phyloP scores from a whole-genome alignment of 2,113 vertebrate species.

The Podiceps cristatus region DNA sequence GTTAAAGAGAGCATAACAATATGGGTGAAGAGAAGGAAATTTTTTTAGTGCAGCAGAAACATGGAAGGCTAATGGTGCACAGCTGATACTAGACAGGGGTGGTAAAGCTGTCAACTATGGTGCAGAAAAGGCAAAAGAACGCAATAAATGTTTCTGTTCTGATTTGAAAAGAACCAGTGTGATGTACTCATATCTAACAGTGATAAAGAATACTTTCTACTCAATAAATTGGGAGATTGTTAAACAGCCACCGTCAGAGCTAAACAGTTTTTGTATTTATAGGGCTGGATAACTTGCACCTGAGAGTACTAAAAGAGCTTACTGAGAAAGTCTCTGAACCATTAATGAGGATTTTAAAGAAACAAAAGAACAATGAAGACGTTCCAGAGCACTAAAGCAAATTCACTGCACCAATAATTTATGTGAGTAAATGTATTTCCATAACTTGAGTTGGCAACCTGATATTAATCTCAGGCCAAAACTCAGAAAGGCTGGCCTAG shows the following conservation, averaged over 20 bases:
- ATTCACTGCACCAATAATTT: background rate
- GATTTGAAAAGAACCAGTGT: background rate
- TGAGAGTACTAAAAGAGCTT: background rate
- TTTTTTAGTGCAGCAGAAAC: background rate
- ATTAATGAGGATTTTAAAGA: background rate
- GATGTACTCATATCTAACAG: background rate
- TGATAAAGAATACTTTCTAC: background rate
- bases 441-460: fast-evolving
- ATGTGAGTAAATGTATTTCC: background rate
- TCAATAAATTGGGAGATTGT: background rate
- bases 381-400: background rate
- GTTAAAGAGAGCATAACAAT: background rate
- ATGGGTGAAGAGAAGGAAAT: background rate
- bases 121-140: background rate
- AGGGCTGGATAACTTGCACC: background rate
- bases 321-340: background rate
- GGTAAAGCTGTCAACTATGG: background rate
- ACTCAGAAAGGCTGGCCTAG: background rate
- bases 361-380: background rate
- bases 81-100: background rate
- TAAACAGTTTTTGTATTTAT: background rate
- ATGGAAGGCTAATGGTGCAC: background rate
- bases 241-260: background rate
- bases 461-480: background rate
- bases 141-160: background rate